Evolutionary conservation across 1,140 invertebrate species (phyloP).

Genomic region (Drosophila sturtevanti): DNA sequence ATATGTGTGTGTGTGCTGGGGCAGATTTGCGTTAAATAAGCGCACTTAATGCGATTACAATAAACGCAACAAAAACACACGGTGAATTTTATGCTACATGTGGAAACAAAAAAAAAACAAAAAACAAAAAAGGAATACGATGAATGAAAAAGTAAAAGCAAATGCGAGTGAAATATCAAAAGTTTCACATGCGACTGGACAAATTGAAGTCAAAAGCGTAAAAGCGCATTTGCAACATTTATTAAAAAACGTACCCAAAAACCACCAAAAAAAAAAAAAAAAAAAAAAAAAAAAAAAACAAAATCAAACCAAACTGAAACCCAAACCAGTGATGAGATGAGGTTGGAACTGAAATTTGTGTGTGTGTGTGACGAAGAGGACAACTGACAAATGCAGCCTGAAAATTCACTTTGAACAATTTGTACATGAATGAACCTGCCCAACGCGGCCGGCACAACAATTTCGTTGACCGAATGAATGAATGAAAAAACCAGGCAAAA

Average conservation of each 20-base stretch:
- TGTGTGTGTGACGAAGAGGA: slow-evolving; percentile 25
- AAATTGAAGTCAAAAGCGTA: slow-evolving; percentile 77
- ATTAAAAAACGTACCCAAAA: slow-evolving; percentile 29
- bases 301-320: background rate
- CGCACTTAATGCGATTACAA: slow-evolving; percentile 81
- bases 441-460: slow-evolving; percentile 32
- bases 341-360: background rate
- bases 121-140: background rate
- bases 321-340: background rate
- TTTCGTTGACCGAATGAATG: slow-evolving; percentile 43
- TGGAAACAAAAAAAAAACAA: too few relatives aligned
- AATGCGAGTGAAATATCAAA: slow-evolving; percentile 8
- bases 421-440: slow-evolving; percentile 71
- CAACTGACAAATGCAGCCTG: slow-evolving; percentile 70
- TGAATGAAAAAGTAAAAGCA: background rate
- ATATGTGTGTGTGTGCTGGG: slow-evolving; percentile 24
- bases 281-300: background rate
- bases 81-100: background rate
- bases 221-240: slow-evolving; percentile 81
- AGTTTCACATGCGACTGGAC: slow-evolving; percentile 26
- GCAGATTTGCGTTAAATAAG: slow-evolving; percentile 81
- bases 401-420: slow-evolving; percentile 73
- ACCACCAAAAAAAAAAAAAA: background rate
- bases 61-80: slow-evolving; percentile 54
- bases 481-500: slow-evolving; percentile 23